Conservation (phyloP, 1,140 invertebrate genomes). For the Riptortus pedestris region DNA sequence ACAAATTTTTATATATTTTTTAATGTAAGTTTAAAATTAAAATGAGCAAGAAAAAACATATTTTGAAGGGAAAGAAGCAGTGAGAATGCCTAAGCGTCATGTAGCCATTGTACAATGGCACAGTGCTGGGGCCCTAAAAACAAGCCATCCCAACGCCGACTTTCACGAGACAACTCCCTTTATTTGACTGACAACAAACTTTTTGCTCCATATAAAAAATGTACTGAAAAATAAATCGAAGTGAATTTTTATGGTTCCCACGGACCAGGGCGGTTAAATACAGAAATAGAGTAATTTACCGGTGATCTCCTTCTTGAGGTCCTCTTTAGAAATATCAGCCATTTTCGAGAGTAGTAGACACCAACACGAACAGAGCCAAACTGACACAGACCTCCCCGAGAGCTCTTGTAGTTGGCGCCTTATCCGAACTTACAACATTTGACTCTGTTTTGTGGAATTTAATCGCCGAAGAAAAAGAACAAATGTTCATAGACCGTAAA, state of each 20-base stretch:
- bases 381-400: neutral
- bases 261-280: neutral
- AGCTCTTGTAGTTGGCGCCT: too few species aligned
- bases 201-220: constrained; percentile 21
- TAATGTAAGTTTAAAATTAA: neutral
- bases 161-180: constrained; percentile 25
- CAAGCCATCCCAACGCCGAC: constrained; percentile 14
- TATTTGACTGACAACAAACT: constrained; percentile 17
- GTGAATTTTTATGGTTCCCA: constrained; percentile 6
- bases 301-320: constrained; percentile 57
- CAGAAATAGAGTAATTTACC: constrained; percentile 41
- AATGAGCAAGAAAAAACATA: constrained; percentile 35
- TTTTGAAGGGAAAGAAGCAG: neutral
- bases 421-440: too few species aligned
- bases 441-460: too few species aligned
- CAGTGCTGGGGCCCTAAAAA: constrained; percentile 12
- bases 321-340: constrained; percentile 56
- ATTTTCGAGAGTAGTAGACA: constrained; percentile 37
- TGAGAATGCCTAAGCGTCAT: constrained; percentile 27
- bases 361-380: constrained; percentile 6
- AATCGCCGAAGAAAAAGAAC: too few species aligned
- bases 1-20: too few species aligned
- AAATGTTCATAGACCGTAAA: too few species aligned
- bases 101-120: constrained; percentile 29
- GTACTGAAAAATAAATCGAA: constrained; percentile 5